These are phyloP conservation scores for Hyperoplus lanceolatus DNA, from an alignment of 2,797 vertebrate species.

Conservation along the genomic window DNA sequence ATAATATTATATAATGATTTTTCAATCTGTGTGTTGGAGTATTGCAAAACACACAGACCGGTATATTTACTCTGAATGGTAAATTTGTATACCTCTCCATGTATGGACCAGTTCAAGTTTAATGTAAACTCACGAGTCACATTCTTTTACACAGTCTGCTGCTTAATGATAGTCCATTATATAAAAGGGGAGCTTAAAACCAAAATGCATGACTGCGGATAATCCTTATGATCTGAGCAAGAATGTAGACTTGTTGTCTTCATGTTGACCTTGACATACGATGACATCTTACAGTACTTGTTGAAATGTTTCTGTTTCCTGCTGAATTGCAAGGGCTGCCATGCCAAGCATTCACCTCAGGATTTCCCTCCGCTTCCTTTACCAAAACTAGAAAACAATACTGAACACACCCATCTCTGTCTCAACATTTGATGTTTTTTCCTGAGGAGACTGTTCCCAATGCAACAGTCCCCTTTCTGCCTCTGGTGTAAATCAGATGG, in stretches of 20 bases:
- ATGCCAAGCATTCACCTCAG: slow-evolving; percentile 58
- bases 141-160: slow-evolving; percentile 39
- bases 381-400: slow-evolving; percentile 70
- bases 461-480: slow-evolving; percentile 47
- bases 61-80: not conserved
- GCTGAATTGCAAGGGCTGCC: slow-evolving; percentile 20
- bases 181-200: slow-evolving; percentile 49
- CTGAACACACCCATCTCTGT: slow-evolving; percentile 45
- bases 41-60: slow-evolving; percentile 7
- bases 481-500: slow-evolving; percentile 39
- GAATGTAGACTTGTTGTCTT: slow-evolving; percentile 51
- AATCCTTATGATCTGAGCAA: slow-evolving; percentile 69
- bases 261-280: slow-evolving; percentile 44
- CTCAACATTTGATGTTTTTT: slow-evolving; percentile 60
- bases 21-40: slow-evolving; percentile 22
- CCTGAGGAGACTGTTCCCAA: slow-evolving; percentile 52
- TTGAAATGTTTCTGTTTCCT: slow-evolving; percentile 40
- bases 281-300: slow-evolving; percentile 7
- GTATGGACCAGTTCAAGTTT: slow-evolving; percentile 5
- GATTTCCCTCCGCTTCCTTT: slow-evolving; percentile 72
- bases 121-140: slow-evolving; percentile 20
- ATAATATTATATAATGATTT: slow-evolving; percentile 16
- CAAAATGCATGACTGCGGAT: slow-evolving; percentile 70
- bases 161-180: slow-evolving; percentile 16
- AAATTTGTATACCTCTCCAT: not conserved